These are phyloP conservation scores for Epinotia nisella DNA, from an alignment of 2,888 invertebrate species.

Conservation along the genomic window DNA sequence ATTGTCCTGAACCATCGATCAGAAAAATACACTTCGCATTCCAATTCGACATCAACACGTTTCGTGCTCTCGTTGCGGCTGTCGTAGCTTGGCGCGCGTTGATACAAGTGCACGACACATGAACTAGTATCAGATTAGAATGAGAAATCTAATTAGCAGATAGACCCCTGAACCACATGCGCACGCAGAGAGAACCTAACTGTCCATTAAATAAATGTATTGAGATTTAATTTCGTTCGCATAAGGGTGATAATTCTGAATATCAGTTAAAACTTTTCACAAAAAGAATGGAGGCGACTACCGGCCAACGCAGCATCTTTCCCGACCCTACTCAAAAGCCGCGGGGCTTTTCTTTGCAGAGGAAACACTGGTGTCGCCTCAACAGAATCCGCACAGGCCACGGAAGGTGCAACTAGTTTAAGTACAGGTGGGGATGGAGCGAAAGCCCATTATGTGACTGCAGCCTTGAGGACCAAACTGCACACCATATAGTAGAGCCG, in stretches of 20 bases:
- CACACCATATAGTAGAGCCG: too few relatives aligned
- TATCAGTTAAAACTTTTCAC: background rate
- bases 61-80: background rate
- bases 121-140: background rate
- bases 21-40: background rate
- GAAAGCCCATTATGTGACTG: too few relatives aligned
- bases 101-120: background rate
- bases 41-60: constrained; percentile 4
- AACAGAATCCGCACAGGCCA: too few relatives aligned
- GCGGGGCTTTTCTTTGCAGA: too few relatives aligned
- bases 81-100: background rate
- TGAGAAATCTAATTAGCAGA: background rate
- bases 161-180: constrained; percentile 30
- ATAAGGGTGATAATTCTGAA: background rate
- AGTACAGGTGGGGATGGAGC: too few relatives aligned
- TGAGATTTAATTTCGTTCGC: background rate
- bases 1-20: constrained; percentile 57
- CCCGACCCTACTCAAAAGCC: too few relatives aligned
- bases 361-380: too few relatives aligned
- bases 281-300: too few relatives aligned
- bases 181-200: constrained; percentile 37
- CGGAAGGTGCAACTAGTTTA: too few relatives aligned
- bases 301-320: too few relatives aligned
- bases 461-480: too few relatives aligned
- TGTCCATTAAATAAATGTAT: constrained; percentile 37